A percentile compares a stretch with the other conserved stretches of the same genome.
Conservation (phyloP, 1,140 invertebrate species). For the Euura saliciscinereae region DNA sequence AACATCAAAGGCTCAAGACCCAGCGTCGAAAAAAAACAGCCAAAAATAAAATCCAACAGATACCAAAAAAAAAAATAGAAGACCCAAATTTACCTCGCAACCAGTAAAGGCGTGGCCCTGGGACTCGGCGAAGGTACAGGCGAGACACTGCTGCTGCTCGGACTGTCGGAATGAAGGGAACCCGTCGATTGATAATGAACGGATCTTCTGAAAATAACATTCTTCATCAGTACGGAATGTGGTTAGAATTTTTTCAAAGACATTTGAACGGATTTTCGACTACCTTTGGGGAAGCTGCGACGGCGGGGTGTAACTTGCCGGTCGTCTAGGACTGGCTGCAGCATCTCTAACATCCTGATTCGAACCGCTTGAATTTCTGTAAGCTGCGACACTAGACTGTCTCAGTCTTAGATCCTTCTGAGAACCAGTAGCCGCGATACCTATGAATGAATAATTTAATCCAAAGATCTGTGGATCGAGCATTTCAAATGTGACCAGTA, state of each 20-base stretch:
- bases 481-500: background rate
- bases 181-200: slow-evolving; percentile 86
- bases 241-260: background rate
- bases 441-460: slow-evolving; percentile 27
- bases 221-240: background rate
- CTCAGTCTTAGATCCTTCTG: slow-evolving; percentile 51
- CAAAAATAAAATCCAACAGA: no score
- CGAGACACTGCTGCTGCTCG: slow-evolving; percentile 81
- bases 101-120: slow-evolving; percentile 71
- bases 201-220: slow-evolving; percentile 63
- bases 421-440: slow-evolving; percentile 45
- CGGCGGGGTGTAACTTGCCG: slow-evolving; percentile 48
- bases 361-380: slow-evolving; percentile 48
- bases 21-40: background rate
- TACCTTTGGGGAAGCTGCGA: slow-evolving; percentile 57
- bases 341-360: slow-evolving; percentile 49
- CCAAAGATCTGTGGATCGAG: background rate
- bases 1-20: background rate
- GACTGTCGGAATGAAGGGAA: slow-evolving; percentile 83
- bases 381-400: slow-evolving; percentile 37
- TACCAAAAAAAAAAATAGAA: background rate
- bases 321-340: slow-evolving; percentile 47
- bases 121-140: slow-evolving; percentile 84
- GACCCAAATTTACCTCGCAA: slow-evolving; percentile 44
- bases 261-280: background rate